phyloP scores from a whole-genome alignment of 2,113 vertebrate species.

The Colistium nudipinnis region DNA sequence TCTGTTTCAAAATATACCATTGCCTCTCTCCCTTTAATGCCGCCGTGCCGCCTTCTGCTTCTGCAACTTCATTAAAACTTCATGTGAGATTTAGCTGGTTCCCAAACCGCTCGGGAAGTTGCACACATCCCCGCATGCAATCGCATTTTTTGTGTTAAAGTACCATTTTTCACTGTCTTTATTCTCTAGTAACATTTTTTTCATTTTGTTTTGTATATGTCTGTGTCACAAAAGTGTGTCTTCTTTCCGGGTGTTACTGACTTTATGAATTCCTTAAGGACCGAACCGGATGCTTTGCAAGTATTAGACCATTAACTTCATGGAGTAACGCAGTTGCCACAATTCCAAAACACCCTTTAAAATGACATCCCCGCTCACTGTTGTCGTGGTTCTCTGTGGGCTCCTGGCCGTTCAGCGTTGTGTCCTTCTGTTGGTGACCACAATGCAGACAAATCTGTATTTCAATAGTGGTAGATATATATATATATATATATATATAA shows the following conservation, averaged over 20 bases:
- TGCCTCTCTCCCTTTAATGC: conserved; percentile 8
- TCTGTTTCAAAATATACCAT: not conserved
- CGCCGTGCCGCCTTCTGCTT: not conserved
- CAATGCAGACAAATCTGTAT: conserved; percentile 1
- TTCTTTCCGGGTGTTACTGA: not conserved
- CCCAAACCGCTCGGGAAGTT: not conserved
- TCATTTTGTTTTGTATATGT: too few relatives aligned
- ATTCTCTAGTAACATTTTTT: too few relatives aligned
- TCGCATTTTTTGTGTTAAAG: too few relatives aligned
- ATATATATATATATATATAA: not conserved
- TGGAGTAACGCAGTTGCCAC: not conserved
- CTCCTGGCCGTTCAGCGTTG: conserved; percentile 8
- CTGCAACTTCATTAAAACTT: conserved; percentile 14
- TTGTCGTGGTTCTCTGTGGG: conserved; percentile 65
- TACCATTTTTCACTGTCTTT: not conserved
- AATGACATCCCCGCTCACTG: conserved; percentile 25
- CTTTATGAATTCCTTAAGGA: conserved; percentile 6
- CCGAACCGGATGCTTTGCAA: not conserved
- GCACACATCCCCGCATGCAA: not conserved
- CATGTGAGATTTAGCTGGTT: conserved; percentile 10
- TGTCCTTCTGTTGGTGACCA: not conserved
- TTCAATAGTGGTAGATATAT: not conserved
- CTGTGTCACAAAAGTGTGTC: not conserved
- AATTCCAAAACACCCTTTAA: too few relatives aligned
- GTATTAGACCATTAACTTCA: conserved; percentile 2